Conservation (phyloP, 2,113 vertebrate genomes). For the Bubo bubo region DNA sequence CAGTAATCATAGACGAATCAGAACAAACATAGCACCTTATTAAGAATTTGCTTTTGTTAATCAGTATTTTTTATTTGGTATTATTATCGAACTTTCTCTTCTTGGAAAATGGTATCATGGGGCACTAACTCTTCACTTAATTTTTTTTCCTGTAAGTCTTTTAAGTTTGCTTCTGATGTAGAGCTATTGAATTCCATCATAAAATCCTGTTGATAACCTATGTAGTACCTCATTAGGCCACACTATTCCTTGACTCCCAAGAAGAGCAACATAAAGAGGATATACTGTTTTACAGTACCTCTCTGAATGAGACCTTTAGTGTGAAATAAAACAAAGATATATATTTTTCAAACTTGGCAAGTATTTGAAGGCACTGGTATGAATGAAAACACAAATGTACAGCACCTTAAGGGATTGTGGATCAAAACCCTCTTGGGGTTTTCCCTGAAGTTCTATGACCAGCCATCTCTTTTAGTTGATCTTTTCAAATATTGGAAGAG, state of each 20-base stretch:
- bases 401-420: conserved; percentile 43
- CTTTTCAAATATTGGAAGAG: conserved; percentile 46
- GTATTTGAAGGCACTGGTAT: conserved; percentile 45
- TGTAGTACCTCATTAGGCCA: conserved; percentile 51
- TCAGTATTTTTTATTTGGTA: not conserved
- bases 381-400: conserved; percentile 67
- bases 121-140: not conserved
- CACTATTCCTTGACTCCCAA: conserved; percentile 30
- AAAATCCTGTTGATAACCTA: conserved; percentile 39
- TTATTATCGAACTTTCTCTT: not conserved
- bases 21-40: not conserved
- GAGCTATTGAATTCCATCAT: conserved; percentile 29
- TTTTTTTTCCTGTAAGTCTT: conserved; percentile 24
- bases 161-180: conserved; percentile 32
- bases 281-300: not conserved
- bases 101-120: not conserved
- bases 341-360: conserved; percentile 31
- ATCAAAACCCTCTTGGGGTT: conserved; percentile 67
- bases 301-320: conserved; percentile 62
- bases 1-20: not conserved
- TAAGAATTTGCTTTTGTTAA: not conserved
- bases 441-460: conserved; percentile 60
- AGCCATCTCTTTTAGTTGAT: conserved; percentile 34
- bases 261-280: conserved; percentile 51
- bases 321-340: conserved; percentile 44